These are phyloP conservation scores for Coelopa pilipes DNA, from an alignment of 2,888 invertebrate species.

Conservation along the genomic window DNA sequence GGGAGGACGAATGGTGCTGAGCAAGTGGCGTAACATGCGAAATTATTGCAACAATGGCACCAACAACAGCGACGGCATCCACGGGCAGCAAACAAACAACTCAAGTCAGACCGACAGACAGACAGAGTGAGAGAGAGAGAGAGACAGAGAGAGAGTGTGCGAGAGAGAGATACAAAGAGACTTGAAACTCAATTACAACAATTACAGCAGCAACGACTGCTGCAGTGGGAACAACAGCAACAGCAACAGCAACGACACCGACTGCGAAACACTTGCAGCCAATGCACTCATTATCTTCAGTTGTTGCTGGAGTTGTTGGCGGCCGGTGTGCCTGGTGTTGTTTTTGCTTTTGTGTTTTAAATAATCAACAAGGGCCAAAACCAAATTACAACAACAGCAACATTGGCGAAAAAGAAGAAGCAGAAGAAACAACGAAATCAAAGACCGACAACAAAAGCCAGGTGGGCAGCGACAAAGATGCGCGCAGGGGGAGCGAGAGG, in stretches of 20 bases:
- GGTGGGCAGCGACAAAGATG: background rate
- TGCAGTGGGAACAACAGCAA: background rate
- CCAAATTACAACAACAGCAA: background rate
- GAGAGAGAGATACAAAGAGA: background rate
- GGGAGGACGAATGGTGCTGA: background rate
- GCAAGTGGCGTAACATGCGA: slow-evolving; percentile 20
- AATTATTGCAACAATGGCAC: slow-evolving; percentile 15
- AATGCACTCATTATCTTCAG: slow-evolving; percentile 10
- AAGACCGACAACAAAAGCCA: background rate
- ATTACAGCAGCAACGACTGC: background rate
- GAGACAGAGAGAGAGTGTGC: no score
- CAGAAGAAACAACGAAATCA: background rate
- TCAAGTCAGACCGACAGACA: no score
- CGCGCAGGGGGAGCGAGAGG: no score
- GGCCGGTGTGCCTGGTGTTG: background rate
- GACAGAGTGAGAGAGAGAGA: no score
- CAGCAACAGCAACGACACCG: no score
- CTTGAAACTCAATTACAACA: background rate
- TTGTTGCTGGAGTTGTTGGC: background rate
- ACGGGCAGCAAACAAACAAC: no score
- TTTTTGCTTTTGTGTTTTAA: no score
- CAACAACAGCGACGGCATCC: background rate
- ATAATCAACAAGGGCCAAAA: background rate
- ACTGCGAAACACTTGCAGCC: background rate
- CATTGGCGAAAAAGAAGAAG: background rate